These are phyloP conservation scores for Netelia fuscicornis DNA, from an alignment of 2,888 invertebrate species.

Conservation along the genomic window DNA sequence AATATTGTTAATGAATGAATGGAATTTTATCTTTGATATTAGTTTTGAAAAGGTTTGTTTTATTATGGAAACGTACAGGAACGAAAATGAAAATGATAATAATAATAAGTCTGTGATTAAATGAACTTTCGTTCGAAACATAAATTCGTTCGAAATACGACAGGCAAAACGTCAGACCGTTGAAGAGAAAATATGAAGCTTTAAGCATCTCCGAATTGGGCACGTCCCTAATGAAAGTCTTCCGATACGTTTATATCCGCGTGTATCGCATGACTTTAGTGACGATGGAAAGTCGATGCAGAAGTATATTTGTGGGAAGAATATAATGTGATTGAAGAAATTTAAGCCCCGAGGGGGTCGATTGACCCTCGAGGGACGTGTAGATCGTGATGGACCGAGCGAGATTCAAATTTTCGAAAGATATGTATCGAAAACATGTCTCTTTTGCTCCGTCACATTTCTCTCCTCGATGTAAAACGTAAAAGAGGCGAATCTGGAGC, in stretches of 20 bases:
- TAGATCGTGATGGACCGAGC: not conserved
- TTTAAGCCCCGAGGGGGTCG: not conserved
- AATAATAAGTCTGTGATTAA: no score
- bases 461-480: not conserved
- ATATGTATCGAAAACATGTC: not conserved
- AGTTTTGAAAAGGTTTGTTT: no score
- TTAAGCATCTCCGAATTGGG: slow-evolving; percentile 10
- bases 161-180: no score
- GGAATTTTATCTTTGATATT: no score
- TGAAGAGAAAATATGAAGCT: not conserved
- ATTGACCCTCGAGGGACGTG: slow-evolving; percentile 15
- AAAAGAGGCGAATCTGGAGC: slow-evolving; percentile 72
- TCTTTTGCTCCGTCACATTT: not conserved
- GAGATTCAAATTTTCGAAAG: slow-evolving; percentile 1
- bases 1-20: no score
- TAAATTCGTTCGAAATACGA: no score
- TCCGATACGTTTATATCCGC: slow-evolving; percentile 19
- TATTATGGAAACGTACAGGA: no score
- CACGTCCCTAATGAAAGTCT: slow-evolving; percentile 27
- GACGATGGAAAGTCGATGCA: slow-evolving; percentile 6
- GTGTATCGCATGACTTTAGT: slow-evolving; percentile 10
- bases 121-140: no score
- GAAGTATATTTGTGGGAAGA: not conserved
- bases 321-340: slow-evolving; percentile 5
- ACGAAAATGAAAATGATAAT: no score